Conservation (phyloP, 1,140 invertebrate genomes). For the Coptotermes formosanus region DNA sequence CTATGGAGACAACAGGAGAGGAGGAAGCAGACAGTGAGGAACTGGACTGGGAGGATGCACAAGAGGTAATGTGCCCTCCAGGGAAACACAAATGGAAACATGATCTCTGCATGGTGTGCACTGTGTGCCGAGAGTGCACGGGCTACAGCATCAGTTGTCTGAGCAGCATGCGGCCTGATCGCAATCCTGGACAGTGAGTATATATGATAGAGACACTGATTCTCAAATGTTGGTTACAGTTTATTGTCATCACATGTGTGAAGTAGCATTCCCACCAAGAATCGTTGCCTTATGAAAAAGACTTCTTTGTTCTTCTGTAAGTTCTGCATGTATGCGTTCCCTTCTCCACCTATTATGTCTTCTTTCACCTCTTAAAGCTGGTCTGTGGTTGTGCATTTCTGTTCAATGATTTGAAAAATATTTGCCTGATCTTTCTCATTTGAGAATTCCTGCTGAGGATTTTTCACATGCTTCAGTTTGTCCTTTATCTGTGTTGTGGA, state of each 20-base stretch:
- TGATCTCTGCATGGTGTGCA: slow-evolving; percentile 86
- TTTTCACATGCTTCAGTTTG: too few relatives aligned
- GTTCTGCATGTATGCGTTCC: too few relatives aligned
- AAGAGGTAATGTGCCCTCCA: slow-evolving; percentile 62
- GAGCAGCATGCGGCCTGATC: slow-evolving; percentile 71
- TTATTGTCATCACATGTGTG: not conserved
- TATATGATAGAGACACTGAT: not conserved
- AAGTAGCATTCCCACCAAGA: too few relatives aligned
- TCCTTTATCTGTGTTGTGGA: too few relatives aligned
- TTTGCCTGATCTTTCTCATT: too few relatives aligned
- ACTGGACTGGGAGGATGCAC: slow-evolving; percentile 50
- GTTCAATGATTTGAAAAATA: too few relatives aligned
- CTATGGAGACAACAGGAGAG: slow-evolving; percentile 61
- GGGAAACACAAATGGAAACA: slow-evolving; percentile 77
- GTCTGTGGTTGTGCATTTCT: too few relatives aligned
- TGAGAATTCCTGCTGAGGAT: too few relatives aligned
- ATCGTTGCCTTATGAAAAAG: too few relatives aligned
- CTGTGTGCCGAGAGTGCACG: slow-evolving; percentile 89
- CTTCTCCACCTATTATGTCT: too few relatives aligned
- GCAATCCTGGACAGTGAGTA: slow-evolving; percentile 85
- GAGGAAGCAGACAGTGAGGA: slow-evolving; percentile 63
- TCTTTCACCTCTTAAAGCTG: too few relatives aligned
- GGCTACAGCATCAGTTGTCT: slow-evolving; percentile 87
- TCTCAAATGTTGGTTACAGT: not conserved
- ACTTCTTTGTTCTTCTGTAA: too few relatives aligned